Conservation (phyloP, 2,888 invertebrate species). For the Leptinotarsa haldemani region DNA sequence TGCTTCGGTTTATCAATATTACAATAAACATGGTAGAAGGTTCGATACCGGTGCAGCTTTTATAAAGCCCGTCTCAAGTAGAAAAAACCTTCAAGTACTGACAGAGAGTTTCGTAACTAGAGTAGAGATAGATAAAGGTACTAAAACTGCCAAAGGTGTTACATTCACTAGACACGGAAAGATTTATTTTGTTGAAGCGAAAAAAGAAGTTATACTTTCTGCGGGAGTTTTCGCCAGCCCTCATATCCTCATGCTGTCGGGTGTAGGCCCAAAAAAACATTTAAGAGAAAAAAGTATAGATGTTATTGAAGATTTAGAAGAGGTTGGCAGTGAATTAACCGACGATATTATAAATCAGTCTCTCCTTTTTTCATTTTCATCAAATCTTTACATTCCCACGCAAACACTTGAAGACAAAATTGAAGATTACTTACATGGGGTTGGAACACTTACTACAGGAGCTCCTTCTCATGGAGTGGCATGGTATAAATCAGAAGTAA, state of each 20-base stretch:
- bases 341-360: constrained; percentile 80
- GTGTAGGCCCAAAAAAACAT: constrained; percentile 76
- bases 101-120: constrained; percentile 74
- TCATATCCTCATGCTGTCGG: constrained; percentile 84
- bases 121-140: constrained; percentile 70
- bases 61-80: constrained; percentile 72
- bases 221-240: constrained; percentile 86
- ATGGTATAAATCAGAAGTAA: constrained; percentile 23
- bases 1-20: constrained; percentile 73
- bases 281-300: constrained; percentile 71
- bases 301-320: constrained; percentile 73
- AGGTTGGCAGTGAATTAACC: constrained; percentile 80
- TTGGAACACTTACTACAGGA: constrained; percentile 34
- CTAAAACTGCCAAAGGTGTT: constrained; percentile 70
- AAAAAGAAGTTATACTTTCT: constrained; percentile 79
- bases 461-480: constrained; percentile 29
- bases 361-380: constrained; percentile 75
- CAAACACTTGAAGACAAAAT: constrained; percentile 65
- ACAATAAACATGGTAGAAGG: constrained; percentile 75
- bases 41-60: constrained; percentile 83
- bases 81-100: constrained; percentile 77
- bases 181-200: constrained; percentile 69
- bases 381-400: constrained; percentile 68
- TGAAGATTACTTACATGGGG: constrained; percentile 61
- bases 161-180: constrained; percentile 67